Percentiles rank a stretch among this genome's conserved stretches.
Conservation (phyloP, 2,113 vertebrate genomes). For the Cyanoramphus novaezelandiae region DNA sequence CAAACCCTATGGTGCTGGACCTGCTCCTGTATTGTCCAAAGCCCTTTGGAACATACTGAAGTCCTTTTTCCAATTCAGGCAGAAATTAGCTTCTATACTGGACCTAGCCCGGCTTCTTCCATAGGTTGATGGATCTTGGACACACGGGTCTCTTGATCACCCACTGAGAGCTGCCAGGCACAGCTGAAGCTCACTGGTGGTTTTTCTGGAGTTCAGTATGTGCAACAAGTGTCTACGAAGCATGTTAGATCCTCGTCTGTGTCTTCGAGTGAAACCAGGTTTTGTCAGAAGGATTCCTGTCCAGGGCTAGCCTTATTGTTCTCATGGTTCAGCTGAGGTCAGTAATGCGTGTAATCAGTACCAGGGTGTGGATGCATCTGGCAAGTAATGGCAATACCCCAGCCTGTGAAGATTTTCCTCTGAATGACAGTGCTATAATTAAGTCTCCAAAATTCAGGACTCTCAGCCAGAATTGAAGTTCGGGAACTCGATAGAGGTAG, state of each 20-base stretch:
- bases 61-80: neutral
- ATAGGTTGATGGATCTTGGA: neutral
- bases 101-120: neutral
- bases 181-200: neutral
- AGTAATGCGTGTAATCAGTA: constrained; percentile 60
- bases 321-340: constrained; percentile 66
- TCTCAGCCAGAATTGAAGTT: constrained; percentile 50
- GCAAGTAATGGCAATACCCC: constrained; percentile 62
- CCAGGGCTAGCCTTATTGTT: constrained; percentile 45
- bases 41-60: neutral
- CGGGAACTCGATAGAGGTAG: constrained; percentile 29
- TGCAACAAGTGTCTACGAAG: neutral
- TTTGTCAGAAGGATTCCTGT: constrained; percentile 55
- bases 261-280: neutral
- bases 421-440: constrained; percentile 67
- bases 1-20: neutral
- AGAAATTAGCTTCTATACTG: neutral
- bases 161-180: neutral
- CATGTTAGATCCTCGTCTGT: neutral
- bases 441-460: constrained; percentile 59
- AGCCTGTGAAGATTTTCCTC: constrained; percentile 55
- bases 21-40: neutral
- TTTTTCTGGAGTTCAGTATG: neutral
- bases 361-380: constrained; percentile 61
- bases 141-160: fast-evolving